A percentile compares a stretch with the other conserved stretches of the same genome.
Conservation (phyloP, 2,888 invertebrate genomes). For the Achlya flavicornis region DNA sequence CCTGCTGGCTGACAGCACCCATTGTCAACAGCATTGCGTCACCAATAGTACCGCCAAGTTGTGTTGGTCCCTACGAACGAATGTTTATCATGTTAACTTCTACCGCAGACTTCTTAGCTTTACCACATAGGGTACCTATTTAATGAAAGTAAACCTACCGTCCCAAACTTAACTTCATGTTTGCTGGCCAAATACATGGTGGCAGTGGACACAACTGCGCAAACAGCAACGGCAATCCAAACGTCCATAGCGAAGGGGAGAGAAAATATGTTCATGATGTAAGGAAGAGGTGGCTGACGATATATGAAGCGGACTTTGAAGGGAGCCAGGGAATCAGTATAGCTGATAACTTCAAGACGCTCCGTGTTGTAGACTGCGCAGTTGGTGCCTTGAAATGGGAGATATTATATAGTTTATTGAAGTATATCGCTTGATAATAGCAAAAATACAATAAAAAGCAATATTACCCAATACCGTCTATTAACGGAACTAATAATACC, state of each 20-base stretch:
- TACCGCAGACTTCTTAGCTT: too few relatives aligned
- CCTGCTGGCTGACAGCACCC: conserved; percentile 85
- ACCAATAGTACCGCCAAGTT: conserved; percentile 56
- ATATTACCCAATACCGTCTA: too few relatives aligned
- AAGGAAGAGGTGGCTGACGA: conserved; percentile 86
- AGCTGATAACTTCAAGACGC: conserved; percentile 67
- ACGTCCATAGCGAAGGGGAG: conserved; percentile 85
- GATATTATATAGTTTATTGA: neutral
- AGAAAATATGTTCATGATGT: conserved; percentile 85
- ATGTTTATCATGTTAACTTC: too few relatives aligned
- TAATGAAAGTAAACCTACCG: conserved; percentile 36
- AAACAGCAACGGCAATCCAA: conserved; percentile 80
- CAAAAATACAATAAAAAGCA: too few relatives aligned
- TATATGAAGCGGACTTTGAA: conserved; percentile 83
- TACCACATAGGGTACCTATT: too few relatives aligned
- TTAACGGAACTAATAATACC: too few relatives aligned
- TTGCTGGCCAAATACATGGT: conserved; percentile 64
- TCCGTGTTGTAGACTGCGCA: conserved; percentile 46
- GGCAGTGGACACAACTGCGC: conserved; percentile 60
- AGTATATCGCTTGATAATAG: too few relatives aligned
- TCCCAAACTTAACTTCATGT: conserved; percentile 50
- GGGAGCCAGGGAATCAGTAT: conserved; percentile 72
- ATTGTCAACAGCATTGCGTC: conserved; percentile 79
- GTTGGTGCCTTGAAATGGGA: conserved; percentile 51
- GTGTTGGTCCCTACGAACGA: conserved; percentile 43